These are phyloP conservation scores for Microcebus griseorufus DNA, from an alignment of 2,113 vertebrate genomes.

Conservation along the genomic window DNA sequence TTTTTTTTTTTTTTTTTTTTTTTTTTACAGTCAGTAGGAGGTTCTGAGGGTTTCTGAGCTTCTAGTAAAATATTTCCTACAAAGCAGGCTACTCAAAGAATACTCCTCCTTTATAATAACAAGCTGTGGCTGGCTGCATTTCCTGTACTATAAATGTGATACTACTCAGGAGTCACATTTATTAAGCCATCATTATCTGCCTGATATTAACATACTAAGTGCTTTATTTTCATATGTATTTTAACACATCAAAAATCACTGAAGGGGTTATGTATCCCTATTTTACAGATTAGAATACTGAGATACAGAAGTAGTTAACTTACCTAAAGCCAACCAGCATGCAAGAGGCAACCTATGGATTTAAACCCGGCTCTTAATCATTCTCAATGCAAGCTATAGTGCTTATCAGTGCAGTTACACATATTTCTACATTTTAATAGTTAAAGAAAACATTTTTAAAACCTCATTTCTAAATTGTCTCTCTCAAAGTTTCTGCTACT, in stretches of 20 bases:
- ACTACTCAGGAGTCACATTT: background rate
- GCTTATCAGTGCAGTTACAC: background rate
- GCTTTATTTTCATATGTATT: background rate
- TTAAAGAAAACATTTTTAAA: background rate
- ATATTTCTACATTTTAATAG: background rate
- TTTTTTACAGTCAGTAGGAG: background rate
- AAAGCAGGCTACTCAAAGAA: background rate
- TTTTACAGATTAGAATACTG: conserved; percentile 28
- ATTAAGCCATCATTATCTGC: background rate
- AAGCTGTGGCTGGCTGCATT: background rate
- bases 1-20: background rate
- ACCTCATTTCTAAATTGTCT: background rate
- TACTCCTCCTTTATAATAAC: background rate
- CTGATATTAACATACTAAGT: background rate
- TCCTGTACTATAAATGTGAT: background rate
- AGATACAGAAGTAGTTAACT: background rate
- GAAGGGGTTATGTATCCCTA: background rate
- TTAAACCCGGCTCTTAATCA: background rate
- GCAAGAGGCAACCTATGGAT: background rate
- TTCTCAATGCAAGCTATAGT: background rate
- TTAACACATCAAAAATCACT: background rate
- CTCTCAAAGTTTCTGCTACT: background rate
- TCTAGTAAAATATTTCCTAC: background rate
- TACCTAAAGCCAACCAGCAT: background rate
- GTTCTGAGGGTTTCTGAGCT: background rate